A percentile compares a stretch with the other conserved stretches of the same genome.
These are phyloP conservation scores for Morpho deidamia DNA, from an alignment of 2,888 invertebrate genomes.

Conservation along the genomic window DNA sequence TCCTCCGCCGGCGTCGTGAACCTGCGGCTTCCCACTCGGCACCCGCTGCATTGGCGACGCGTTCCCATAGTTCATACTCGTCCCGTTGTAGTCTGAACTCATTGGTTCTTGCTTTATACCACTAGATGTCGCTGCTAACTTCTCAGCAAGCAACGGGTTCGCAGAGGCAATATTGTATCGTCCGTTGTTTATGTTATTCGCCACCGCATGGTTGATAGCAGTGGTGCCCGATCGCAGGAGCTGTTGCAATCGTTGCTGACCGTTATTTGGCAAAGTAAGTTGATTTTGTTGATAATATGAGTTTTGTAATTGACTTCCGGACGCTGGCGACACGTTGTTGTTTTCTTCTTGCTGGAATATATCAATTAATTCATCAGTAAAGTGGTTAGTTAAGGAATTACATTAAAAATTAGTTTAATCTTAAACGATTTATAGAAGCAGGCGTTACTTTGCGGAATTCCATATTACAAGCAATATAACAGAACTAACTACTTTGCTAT, in stretches of 20 bases:
- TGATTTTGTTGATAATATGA: constrained; percentile 66
- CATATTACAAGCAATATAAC: too few relatives aligned
- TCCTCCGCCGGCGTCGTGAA: constrained; percentile 74
- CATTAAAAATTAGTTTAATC: too few relatives aligned
- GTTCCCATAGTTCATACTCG: constrained; percentile 72
- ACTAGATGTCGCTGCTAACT: constrained; percentile 86
- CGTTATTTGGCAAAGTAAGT: constrained; percentile 56
- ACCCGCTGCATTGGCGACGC: constrained; percentile 74
- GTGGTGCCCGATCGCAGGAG: constrained; percentile 65
- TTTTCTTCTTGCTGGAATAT: constrained; percentile 77
- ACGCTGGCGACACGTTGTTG: constrained; percentile 66
- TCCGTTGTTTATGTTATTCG: constrained; percentile 74
- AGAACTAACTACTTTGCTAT: too few relatives aligned
- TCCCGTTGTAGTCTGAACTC: constrained; percentile 69
- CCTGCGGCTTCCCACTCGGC: constrained; percentile 73
- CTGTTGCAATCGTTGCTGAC: constrained; percentile 68
- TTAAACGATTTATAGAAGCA: too few relatives aligned
- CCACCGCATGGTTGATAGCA: constrained; percentile 65
- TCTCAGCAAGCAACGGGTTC: constrained; percentile 92
- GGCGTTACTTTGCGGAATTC: too few relatives aligned
- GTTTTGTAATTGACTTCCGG: constrained; percentile 57
- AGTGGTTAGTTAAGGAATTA: not conserved
- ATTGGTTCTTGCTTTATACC: constrained; percentile 76
- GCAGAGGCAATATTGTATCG: constrained; percentile 90
- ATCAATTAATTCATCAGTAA: not conserved